A percentile compares a stretch with the other conserved stretches of the same genome.
phyloP scores from a whole-genome alignment of 2,113 vertebrate genomes.

The Aphyosemion australe region DNA sequence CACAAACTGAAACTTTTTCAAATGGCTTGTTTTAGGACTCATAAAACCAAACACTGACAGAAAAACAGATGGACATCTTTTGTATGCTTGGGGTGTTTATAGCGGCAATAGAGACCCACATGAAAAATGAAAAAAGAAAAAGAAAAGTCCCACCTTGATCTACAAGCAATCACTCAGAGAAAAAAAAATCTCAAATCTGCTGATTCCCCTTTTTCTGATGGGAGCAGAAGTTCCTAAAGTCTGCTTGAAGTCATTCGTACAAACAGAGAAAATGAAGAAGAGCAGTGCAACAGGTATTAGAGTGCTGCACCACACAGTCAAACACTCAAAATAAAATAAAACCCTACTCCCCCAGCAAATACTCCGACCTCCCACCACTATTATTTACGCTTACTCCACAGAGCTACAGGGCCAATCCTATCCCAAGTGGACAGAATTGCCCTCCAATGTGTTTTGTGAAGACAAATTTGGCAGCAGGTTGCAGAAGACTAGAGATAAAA shows the following conservation, averaged over 20 bases:
- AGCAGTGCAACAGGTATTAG: neutral
- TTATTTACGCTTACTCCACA: constrained; percentile 58
- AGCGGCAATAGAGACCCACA: too few relatives aligned
- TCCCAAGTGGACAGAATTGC: constrained; percentile 40
- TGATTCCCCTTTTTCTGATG: neutral
- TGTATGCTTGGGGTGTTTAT: too few relatives aligned
- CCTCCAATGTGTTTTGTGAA: constrained; percentile 52
- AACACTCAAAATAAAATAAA: constrained; percentile 11
- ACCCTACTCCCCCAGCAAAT: constrained; percentile 27
- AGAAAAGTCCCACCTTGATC: neutral
- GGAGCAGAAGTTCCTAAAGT: neutral
- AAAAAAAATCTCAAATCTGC: neutral
- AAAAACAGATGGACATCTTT: too few relatives aligned
- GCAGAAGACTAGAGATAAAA: constrained; percentile 63
- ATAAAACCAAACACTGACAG: too few relatives aligned
- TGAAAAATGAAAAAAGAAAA: too few relatives aligned
- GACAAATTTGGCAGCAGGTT: constrained; percentile 51
- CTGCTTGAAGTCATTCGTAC: neutral
- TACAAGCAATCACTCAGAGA: neutral
- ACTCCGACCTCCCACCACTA: constrained; percentile 20
- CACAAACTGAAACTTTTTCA: too few relatives aligned
- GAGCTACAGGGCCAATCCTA: constrained; percentile 35
- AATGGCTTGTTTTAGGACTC: too few relatives aligned
- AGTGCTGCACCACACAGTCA: constrained; percentile 8
- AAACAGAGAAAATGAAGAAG: neutral